Evolutionary conservation across 2,113 vertebrate genomes (phyloP).

Genomic region (Coracopsis vasa): DNA sequence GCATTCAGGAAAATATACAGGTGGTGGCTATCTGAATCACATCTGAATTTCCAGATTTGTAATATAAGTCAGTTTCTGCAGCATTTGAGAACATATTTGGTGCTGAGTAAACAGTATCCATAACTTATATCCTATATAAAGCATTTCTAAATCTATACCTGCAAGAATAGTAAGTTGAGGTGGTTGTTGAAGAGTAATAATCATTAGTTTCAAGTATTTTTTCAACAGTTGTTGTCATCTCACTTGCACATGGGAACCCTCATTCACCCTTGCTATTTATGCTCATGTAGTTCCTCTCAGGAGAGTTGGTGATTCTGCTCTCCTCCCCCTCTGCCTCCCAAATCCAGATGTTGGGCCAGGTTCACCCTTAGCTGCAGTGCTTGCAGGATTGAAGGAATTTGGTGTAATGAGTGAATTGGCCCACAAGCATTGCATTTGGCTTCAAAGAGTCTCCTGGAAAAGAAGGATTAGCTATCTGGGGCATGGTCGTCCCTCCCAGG

Average conservation of each 20-base stretch:
- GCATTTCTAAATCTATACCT: background rate
- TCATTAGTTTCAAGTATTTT: background rate
- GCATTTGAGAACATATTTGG: background rate
- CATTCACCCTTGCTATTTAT: background rate
- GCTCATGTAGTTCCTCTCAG: background rate
- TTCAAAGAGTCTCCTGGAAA: background rate
- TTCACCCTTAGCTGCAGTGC: background rate
- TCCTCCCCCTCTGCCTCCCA: background rate
- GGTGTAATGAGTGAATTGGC: background rate
- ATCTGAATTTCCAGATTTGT: background rate
- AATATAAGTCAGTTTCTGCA: background rate
- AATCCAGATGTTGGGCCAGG: background rate
- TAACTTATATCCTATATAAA: background rate
- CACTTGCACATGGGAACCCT: background rate
- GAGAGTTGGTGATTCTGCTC: background rate
- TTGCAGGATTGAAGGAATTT: background rate
- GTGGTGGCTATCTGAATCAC: background rate
- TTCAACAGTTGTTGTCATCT: background rate
- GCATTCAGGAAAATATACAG: background rate
- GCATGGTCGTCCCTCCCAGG: background rate
- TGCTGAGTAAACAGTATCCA: background rate
- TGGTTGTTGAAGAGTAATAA: background rate
- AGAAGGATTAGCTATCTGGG: background rate
- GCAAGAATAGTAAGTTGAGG: background rate
- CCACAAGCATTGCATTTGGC: background rate